These are phyloP conservation scores for Meleagris gallopavo DNA, from an alignment of 2,113 vertebrate species.

Conservation along the genomic window DNA sequence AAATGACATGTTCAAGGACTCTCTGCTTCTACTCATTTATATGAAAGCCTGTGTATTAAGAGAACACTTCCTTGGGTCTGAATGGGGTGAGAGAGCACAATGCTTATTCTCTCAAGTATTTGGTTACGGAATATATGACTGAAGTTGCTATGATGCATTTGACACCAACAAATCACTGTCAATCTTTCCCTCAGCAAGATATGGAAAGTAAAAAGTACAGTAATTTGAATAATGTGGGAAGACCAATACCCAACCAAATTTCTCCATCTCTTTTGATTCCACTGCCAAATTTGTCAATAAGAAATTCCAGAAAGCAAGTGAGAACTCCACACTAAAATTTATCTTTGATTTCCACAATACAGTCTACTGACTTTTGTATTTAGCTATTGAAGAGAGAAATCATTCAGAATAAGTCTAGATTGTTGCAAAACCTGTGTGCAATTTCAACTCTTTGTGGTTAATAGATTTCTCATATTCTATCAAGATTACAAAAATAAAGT, in stretches of 20 bases:
- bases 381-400: background rate
- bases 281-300: slow-evolving; percentile 47
- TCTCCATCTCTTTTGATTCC: slow-evolving; percentile 60
- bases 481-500: background rate
- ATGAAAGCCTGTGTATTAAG: background rate
- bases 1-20: background rate
- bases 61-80: background rate
- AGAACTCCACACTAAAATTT: slow-evolving; percentile 9
- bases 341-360: slow-evolving; percentile 7
- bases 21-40: background rate
- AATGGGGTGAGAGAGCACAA: background rate
- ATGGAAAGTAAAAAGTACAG: slow-evolving; percentile 73
- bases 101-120: slow-evolving; percentile 37
- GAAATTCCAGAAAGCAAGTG: slow-evolving; percentile 54
- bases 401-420: background rate
- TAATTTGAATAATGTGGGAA: slow-evolving; percentile 76
- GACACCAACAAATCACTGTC: slow-evolving; percentile 70
- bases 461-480: slow-evolving; percentile 18
- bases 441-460: background rate
- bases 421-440: background rate
- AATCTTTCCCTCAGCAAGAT: slow-evolving; percentile 72
- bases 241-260: slow-evolving; percentile 57
- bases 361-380: background rate
- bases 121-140: slow-evolving; percentile 77
- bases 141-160: slow-evolving; percentile 36